These are phyloP conservation scores for human (Homo sapiens) DNA, from an alignment of 2,113 vertebrate species.

Conservation along the genomic window GRCh38 chr5:9843001-9843500, in stretches of 20 bases:
- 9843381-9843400: neutral
- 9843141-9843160: neutral
- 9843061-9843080: neutral
- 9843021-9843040: neutral
- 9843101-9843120: neutral
- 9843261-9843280: neutral
- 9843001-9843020: neutral
- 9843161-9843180: neutral
- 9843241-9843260: neutral
- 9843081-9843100: neutral
- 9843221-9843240: neutral
- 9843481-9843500: neutral
- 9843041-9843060: neutral
- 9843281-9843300: neutral
- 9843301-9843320: neutral
- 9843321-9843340: neutral
- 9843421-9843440: neutral
- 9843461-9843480: neutral
- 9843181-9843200: neutral
- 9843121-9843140: neutral
- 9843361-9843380: neutral
- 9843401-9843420: neutral
- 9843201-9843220: neutral
- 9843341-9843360: accelerated
- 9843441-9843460: neutral